Base-by-base conservation (phyloP, 2,888 invertebrate species). In the Latrodectus elegans region DNA sequence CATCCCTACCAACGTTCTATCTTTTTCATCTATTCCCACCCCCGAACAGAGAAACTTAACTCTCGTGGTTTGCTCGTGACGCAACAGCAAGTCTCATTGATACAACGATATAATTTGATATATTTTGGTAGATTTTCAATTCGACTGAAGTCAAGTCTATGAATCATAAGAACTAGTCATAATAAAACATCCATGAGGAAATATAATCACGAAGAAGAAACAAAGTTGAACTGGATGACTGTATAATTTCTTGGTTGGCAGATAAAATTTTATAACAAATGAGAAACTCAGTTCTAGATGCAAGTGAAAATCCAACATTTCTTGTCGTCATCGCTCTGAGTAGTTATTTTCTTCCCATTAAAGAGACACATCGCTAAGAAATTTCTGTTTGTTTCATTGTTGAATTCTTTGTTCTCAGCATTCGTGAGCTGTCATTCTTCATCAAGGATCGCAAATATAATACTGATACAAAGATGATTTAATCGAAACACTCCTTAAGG, bases 161-260 rank as follows among this genome's bases (percentile, higher is more conserved):
- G 75, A 22, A 81, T 72, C 81, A 17, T 53, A 68, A 81, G 73
- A 55, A 9, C 77, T 72, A 81, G 49, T 67, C 38, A 65, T 65
- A 51, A 65, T 81, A 86, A 86, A 76, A 76, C 81, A 81, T 81
- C 60, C 76, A 81, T 70, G 76, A 26, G 11, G 65, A 72, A 81
- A 49, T 68, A n/a, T 81, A 76, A 55, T 72, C 71, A 53, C 81
- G 76, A 67, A 26, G 67, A 81, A 75, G 60, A 60, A 76, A 71
- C 73, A 85, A 85, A 80, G 70, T 75, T 79, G 80, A 26, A 17
- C 68, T 51, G 60, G 70, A 52, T 52, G 75, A 70, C 38, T 85
- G 85, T 75, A 85, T 75, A 86, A 76, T 81, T 26, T 77, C 86
- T 86, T 80, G 81, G n/a, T 71, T 79, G 79, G 75, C 84, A 74